Evolutionary conservation across 2,113 vertebrate species (phyloP), one percentile per base, ranked within the genome.

Genomic region (Ceyx melanurus): DNA sequence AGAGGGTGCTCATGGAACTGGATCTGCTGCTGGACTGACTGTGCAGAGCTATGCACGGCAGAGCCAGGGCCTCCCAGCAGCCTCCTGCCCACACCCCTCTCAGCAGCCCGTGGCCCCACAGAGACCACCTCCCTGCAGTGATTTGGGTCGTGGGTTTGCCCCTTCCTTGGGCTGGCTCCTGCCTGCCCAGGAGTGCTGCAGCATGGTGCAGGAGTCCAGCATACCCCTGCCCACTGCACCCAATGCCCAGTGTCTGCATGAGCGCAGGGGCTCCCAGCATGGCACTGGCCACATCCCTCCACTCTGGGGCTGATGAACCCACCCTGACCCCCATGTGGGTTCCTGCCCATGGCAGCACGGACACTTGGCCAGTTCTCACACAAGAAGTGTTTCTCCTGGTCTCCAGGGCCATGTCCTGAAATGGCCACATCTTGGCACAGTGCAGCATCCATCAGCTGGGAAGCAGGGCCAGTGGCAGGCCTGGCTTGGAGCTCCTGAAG

Each of bases 1-100:
- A 92, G 94, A 87, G 91, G 92, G 81, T 46, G 93, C 84, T 89
- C 76, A 17, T 8, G 81, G 25, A n/a, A 53, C 67, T 21, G 67
- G n/a, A 57, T 22, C 35, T 0, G 9, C 0, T 11, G 4, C 37
- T 1, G 33, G 37, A 26, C 28, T 8, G 18, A 4, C 13, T 5
- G 14, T 5, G 46, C 70, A 61, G 46, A 3, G 14, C 40, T 40
- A 58, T 2, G 31, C 67, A 10, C 1, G 31, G 56, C 8, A 9
- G 37, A 35, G 61, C 28, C 7, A 20, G 22, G 43, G 21, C 43
- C 19, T 46, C 42, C 42, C 26, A 3, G 20, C 42, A 31, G 64
- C 51, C 50, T 54, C 43, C 61, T n/a, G 80, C 80, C 53, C 28
- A 42, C 20, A 26, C 0, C 0, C 9, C 67, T 19, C 14, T 6